Conservation (phyloP, 2,888 invertebrate species). For the Hanleya hanleyi region DNA sequence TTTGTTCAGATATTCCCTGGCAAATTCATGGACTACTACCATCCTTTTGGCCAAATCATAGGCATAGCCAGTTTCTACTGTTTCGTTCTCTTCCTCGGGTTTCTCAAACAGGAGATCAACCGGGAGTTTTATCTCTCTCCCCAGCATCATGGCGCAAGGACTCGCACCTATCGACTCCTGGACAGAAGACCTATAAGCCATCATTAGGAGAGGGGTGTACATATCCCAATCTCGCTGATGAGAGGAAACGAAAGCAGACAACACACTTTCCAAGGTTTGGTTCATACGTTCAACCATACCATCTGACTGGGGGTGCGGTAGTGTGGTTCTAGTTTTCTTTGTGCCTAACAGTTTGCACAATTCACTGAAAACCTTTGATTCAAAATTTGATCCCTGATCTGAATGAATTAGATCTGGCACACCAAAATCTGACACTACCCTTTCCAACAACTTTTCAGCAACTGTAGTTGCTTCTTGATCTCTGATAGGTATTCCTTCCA, state of each 20-base stretch:
- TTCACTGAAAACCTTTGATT: constrained; percentile 32
- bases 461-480: constrained; percentile 36
- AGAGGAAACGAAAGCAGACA: constrained; percentile 22
- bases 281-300: constrained; percentile 32
- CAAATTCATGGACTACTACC: constrained; percentile 20
- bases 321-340: constrained; percentile 37
- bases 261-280: constrained; percentile 26
- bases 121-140: constrained; percentile 10
- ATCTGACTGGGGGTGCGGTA: constrained; percentile 29
- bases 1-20: constrained; percentile 16
- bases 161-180: constrained; percentile 7
- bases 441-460: constrained; percentile 29
- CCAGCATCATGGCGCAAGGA: constrained; percentile 7
- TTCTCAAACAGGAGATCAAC: background rate
- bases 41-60: constrained; percentile 3
- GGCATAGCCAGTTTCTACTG: constrained; percentile 6
- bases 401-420: constrained; percentile 32
- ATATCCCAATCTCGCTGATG: constrained; percentile 20
- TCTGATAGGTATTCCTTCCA: constrained; percentile 25
- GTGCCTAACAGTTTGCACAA: constrained; percentile 29
- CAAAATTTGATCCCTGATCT: constrained; percentile 40
- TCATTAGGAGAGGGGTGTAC: background rate
- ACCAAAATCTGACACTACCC: constrained; percentile 33
- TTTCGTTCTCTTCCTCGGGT: too few relatives aligned
- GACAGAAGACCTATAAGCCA: background rate